Base-by-base conservation (phyloP, 1,140 invertebrate species). In the Lutraria rhynchaena region DNA sequence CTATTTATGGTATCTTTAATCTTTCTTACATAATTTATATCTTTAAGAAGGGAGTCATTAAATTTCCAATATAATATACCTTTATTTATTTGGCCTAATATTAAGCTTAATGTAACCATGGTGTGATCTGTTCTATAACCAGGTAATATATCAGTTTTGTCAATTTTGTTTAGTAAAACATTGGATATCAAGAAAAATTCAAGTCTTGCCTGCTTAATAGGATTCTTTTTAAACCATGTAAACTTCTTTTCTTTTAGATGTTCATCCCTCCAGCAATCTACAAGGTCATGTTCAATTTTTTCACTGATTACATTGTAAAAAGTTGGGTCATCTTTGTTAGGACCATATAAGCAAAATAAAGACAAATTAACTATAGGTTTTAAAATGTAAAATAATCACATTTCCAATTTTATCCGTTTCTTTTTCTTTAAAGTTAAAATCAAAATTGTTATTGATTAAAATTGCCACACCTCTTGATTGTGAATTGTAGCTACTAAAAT, bases 281-380 rank as follows among this genome's bases (percentile, higher is more conserved):
- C 37, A 31, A 83, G 19, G 46, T 51, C 11, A 29, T 17, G 57
- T 33, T 77, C 69, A 27, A 27, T 46, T 19, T 29, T 19, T 51
- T 29, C 31, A n/a, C 46, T 51, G 11, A 37, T 31, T 4, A 80
- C 11, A n/a, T 58, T 67, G 24, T 67, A 58, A 53, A 60, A 69
- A 82, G 19, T 41, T 57, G 60, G 81, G 5, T 44, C 24, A 27
- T 69, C 73, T 67, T 22, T 41, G 60, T 82, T 82, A 24, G 81
- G 81, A 7, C 53, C 70, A 33, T 75, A 82, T 13, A 82, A 49
- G 22, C 35, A 67, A 15, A 75, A 19, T 35, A 57, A 46, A 15
- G 46, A 57, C 27, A 65, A 35, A n/a, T 29, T 22, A 15, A 31
- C 27, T 5, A n/a, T 31, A 37, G 44, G 57, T 70, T 29, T 51